Conservation (phyloP, 2,113 vertebrate species). For the Hemiscyllium ocellatum region DNA sequence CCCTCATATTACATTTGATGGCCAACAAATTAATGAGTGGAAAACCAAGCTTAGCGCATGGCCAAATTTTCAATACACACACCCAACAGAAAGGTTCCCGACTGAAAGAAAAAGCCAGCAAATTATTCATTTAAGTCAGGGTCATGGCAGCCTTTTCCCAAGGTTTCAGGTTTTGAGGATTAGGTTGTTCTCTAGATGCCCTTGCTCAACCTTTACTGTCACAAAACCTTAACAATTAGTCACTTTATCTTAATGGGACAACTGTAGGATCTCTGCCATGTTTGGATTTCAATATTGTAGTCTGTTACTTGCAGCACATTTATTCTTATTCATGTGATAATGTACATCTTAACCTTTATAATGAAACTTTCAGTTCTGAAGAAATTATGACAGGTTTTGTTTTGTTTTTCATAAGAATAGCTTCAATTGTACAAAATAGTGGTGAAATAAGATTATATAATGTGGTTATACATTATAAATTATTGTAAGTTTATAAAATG, state of each 20-base stretch:
- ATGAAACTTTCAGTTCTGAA: background rate
- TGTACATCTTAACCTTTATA: background rate
- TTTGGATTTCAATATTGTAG: background rate
- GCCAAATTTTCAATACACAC: background rate
- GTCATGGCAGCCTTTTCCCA: background rate
- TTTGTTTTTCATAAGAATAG: background rate
- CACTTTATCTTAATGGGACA: background rate
- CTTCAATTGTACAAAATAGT: background rate
- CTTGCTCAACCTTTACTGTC: background rate
- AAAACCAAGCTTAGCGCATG: background rate
- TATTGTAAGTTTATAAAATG: no score
- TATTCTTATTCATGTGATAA: background rate
- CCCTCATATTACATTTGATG: background rate
- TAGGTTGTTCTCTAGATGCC: background rate
- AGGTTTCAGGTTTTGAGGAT: background rate
- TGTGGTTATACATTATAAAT: no score
- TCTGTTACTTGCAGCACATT: background rate
- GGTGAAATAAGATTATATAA: background rate
- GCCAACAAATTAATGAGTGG: background rate
- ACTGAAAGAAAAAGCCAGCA: background rate
- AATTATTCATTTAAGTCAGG: background rate
- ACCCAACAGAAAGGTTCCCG: background rate
- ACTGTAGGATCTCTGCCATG: background rate
- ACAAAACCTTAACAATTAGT: background rate
- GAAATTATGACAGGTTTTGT: background rate